Evolutionary conservation across 1,140 invertebrate species (phyloP).

Genomic region (Meloidogyne hapla): DNA sequence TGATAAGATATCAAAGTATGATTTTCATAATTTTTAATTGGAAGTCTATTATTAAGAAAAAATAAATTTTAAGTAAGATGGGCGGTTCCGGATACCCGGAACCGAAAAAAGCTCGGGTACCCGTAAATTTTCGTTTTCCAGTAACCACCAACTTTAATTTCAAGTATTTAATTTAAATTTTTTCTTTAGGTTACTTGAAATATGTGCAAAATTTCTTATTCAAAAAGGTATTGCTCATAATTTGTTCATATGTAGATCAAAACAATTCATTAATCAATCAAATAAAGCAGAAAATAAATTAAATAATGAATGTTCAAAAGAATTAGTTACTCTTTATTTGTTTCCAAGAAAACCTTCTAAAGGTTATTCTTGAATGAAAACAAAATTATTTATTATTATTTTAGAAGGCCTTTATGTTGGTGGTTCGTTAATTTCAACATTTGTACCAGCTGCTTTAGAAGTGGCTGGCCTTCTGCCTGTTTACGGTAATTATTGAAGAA

Average conservation of each 20-base stretch:
- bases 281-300: constrained; percentile 30
- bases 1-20: constrained; percentile 52
- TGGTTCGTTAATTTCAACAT: neutral
- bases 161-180: neutral
- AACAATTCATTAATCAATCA: constrained; percentile 41
- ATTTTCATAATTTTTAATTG: neutral
- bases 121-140: no score
- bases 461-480: constrained; percentile 58
- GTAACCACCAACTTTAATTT: no score
- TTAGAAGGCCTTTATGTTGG: constrained; percentile 3
- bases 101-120: no score
- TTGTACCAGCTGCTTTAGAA: constrained; percentile 57
- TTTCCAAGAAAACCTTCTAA: constrained; percentile 54
- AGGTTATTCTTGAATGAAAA: constrained; percentile 31
- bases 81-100: no score
- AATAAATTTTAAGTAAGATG: no score
- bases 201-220: constrained; percentile 52
- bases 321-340: constrained; percentile 60
- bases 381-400: neutral
- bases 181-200: constrained; percentile 42
- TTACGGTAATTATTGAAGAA: constrained; percentile 48
- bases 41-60: no score
- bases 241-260: constrained; percentile 57
- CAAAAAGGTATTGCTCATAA: constrained; percentile 58
- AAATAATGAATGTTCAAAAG: neutral